Conservation (phyloP, 2,797 vertebrate genomes). For the Mormyrops attenuatus region DNA sequence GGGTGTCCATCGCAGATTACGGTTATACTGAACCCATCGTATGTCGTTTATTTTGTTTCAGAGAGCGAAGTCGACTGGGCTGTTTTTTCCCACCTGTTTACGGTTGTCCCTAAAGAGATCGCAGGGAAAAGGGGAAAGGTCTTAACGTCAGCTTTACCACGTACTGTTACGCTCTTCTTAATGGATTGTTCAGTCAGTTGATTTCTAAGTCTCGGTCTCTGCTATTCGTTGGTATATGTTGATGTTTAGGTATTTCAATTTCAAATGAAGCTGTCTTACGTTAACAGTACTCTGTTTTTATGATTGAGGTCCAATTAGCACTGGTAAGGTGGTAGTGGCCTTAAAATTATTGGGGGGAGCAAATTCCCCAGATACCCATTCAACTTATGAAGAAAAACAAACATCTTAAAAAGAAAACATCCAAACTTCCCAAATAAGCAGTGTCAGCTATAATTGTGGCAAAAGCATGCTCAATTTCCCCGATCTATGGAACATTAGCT, state of each 20-base stretch:
- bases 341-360: neutral
- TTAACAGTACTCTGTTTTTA: neutral
- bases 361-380: neutral
- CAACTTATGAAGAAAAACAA: neutral
- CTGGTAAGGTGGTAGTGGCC: neutral
- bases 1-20: constrained; percentile 41
- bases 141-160: neutral
- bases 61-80: constrained; percentile 11
- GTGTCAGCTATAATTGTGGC: neutral
- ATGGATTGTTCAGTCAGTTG: neutral
- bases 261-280: neutral
- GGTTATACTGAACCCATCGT: constrained; percentile 40
- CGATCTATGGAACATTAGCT: neutral
- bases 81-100: neutral
- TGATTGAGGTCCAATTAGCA: neutral
- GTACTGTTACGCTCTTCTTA: constrained; percentile 9
- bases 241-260: neutral
- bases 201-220: neutral
- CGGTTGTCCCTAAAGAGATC: constrained; percentile 8
- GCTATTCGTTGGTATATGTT: neutral
- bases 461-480: neutral
- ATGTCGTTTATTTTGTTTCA: constrained; percentile 31
- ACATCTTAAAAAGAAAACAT: neutral
- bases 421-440: neutral
- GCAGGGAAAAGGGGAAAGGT: neutral